Evolutionary conservation across 2,888 invertebrate species (phyloP), one percentile per base, ranked within the genome.

Genomic region (Masnerella sp.): DNA sequence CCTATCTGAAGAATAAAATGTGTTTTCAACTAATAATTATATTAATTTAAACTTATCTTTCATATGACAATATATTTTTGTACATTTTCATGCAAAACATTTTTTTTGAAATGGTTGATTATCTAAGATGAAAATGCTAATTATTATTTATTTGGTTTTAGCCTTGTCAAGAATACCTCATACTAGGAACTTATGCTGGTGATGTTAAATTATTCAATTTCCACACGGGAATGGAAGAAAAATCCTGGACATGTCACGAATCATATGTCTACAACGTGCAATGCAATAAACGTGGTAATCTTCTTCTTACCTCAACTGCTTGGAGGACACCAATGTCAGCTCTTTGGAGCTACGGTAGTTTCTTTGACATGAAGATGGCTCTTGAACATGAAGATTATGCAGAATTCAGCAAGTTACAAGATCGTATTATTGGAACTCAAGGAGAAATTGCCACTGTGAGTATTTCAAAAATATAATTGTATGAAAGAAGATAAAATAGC

Each of bases 371-470:
- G 82, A 85, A 85, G 65, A 49, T 86, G 80, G 90, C 93, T 22
- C 90, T 97, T 78, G 92, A 94, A 79, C 93, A 94, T 76, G 96
- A 98, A 78, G 95, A 95, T 79, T 95, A 97, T 85, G 94, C 96
- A 25, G 97, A 98, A 85, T 98, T 98, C 88, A 95, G 95, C 78
- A 96, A 97, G 87, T 88, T 93, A 76, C 95, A 97, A 87, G 96
- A 97, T 81, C 91, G 93, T 74, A 92, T 98, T 59, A 92, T 99
- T 52, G 98, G 97, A 69, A 98, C 98, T 0, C 94, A 94, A 85
- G 92, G 92, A 14, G 95, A 95, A 85, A 91, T 90, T 17, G 96
- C 96, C 0, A 93, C 92, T 68, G 93, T 93, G 86, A 28, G 42
- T 15, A 14, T 42, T 20, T 49, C 8, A 49, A 36, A 17, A 28